Percentiles rank a stretch among this genome's conserved stretches.
Evolutionary conservation across 2,113 vertebrate species (phyloP).

Genomic region (Chaenocephalus aceratus): DNA sequence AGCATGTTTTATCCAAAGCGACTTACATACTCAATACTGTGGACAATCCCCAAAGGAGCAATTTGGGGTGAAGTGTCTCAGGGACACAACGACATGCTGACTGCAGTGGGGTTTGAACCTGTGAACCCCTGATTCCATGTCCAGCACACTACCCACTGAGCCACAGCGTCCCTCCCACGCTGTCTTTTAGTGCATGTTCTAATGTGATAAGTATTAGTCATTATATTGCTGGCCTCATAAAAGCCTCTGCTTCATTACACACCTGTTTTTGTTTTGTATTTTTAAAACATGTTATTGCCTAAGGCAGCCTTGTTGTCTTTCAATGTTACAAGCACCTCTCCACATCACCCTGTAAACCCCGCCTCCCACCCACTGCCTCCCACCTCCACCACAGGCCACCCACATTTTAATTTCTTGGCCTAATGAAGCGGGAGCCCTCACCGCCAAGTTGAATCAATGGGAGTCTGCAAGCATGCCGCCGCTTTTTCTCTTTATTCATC

Average conservation of each 20-base stretch:
- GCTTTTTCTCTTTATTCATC: constrained; percentile 67
- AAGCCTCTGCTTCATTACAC: constrained; percentile 65
- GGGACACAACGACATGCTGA: too few relatives aligned
- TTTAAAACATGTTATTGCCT: constrained; percentile 35
- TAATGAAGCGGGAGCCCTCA: constrained; percentile 81
- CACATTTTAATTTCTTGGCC: constrained; percentile 86
- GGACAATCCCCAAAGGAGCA: too few relatives aligned
- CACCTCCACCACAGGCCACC: constrained; percentile 60
- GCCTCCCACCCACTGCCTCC: constrained; percentile 17
- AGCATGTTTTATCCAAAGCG: too few relatives aligned
- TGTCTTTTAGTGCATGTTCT: constrained; percentile 20
- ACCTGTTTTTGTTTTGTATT: background rate
- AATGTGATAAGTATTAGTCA: constrained; percentile 46
- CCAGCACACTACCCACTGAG: too few relatives aligned
- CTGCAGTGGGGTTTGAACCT: too few relatives aligned
- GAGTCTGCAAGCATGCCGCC: constrained; percentile 52
- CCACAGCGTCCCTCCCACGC: background rate
- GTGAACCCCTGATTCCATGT: too few relatives aligned
- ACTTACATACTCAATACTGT: too few relatives aligned
- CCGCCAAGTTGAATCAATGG: constrained; percentile 72
- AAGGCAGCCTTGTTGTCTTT: constrained; percentile 55
- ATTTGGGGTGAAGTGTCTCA: too few relatives aligned
- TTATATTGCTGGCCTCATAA: constrained; percentile 59
- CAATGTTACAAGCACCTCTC: constrained; percentile 42
- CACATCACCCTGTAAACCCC: constrained; percentile 40